phyloP scores from a whole-genome alignment of 53 echinoderm and acorn worm genomes.

The Luidia sarsii region DNA sequence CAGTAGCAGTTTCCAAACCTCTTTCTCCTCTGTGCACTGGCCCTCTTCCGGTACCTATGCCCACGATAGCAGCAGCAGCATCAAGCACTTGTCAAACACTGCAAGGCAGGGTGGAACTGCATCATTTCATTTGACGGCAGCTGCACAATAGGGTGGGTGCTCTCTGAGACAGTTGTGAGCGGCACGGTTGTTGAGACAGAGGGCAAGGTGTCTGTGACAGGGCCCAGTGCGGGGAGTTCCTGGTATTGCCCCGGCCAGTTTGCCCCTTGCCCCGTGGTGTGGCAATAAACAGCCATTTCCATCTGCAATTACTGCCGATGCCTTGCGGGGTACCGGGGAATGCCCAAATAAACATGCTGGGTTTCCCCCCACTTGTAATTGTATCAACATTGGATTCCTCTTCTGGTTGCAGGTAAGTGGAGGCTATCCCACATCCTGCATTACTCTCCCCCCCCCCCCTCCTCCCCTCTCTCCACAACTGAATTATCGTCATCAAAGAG shows the following conservation, averaged over 20 bases:
- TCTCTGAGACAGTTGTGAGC: not conserved
- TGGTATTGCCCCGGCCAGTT: constrained; percentile 1
- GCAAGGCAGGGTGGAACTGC: too few relatives aligned
- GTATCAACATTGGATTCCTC: not conserved
- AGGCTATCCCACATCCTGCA: not conserved
- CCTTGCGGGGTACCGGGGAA: not conserved
- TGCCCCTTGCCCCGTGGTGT: constrained; percentile 13
- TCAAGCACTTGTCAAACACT: too few relatives aligned
- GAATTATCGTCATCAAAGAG: not conserved
- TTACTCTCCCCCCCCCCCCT: too few relatives aligned
- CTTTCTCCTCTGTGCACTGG: too few relatives aligned
- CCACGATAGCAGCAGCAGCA: too few relatives aligned
- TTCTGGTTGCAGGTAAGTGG: not conserved
- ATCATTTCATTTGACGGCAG: too few relatives aligned
- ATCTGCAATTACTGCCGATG: constrained; percentile 28
- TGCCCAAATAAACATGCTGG: constrained; percentile 27
- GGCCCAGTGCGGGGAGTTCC: not conserved
- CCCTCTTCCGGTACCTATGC: too few relatives aligned
- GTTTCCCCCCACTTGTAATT: not conserved
- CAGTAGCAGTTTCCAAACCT: too few relatives aligned
- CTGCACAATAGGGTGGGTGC: too few relatives aligned
- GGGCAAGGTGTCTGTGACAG: not conserved
- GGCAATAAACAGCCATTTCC: constrained; percentile 33
- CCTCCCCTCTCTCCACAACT: too few relatives aligned
- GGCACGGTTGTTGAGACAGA: constrained; percentile 3